These are phyloP conservation scores for Pocota personata DNA, from an alignment of 2,888 invertebrate genomes.

Conservation along the genomic window DNA sequence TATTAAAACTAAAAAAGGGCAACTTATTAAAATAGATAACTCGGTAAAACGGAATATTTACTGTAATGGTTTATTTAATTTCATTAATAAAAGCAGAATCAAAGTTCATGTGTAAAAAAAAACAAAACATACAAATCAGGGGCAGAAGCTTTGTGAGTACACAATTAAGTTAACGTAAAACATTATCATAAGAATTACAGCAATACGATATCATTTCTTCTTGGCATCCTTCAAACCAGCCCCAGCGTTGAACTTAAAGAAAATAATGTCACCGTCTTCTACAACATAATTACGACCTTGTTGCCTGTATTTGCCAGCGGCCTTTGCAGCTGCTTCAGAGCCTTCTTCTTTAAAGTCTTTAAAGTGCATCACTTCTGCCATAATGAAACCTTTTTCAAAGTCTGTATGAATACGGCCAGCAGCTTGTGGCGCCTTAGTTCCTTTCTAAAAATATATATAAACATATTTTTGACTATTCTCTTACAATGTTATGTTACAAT, in stretches of 20 bases:
- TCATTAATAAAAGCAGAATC: conserved; percentile 32
- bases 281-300: conserved; percentile 99
- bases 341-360: conserved; percentile 98
- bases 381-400: conserved; percentile 99
- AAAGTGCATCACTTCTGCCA: conserved; percentile 99
- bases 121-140: conserved; percentile 31
- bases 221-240: conserved; percentile 96
- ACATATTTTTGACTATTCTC: background rate
- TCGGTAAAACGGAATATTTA: background rate
- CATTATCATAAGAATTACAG: conserved; percentile 81
- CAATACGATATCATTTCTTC: conserved; percentile 90
- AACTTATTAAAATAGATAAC: background rate
- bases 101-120: conserved; percentile 29
- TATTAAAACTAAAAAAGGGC: background rate
- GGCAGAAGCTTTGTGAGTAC: conserved; percentile 81
- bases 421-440: conserved; percentile 98
- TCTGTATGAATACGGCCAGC: conserved; percentile 99
- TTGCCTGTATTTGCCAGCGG: conserved; percentile 99
- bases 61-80: conserved; percentile 19
- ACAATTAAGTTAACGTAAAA: conserved; percentile 84
- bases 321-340: conserved; percentile 94
- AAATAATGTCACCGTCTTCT: conserved; percentile 99
- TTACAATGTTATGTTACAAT: conserved; percentile 19
- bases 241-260: conserved; percentile 99
- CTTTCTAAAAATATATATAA: conserved; percentile 87